phyloP scores from a whole-genome alignment of 1,140 invertebrate species.

The Telenomus remus region DNA sequence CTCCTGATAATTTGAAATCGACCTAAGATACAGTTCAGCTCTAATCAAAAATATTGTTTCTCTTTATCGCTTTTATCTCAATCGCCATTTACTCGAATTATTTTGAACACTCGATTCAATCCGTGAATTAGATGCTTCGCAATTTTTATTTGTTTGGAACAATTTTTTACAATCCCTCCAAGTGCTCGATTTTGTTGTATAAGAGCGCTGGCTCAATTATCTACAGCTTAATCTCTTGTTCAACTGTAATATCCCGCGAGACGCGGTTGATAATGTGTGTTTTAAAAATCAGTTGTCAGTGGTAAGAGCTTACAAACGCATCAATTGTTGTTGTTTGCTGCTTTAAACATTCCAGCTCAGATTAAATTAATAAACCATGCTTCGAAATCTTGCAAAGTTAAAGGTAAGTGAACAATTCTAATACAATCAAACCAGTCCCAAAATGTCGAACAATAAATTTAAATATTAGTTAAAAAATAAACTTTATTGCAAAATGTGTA shows the following conservation, averaged over 20 bases:
- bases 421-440: no score
- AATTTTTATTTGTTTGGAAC: no score
- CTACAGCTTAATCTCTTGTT: neutral
- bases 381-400: no score
- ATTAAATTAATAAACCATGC: no score
- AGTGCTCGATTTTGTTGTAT: neutral
- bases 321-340: slow-evolving; percentile 5
- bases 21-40: slow-evolving; percentile 10
- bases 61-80: neutral
- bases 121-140: no score
- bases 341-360: no score
- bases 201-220: neutral
- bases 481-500: no score
- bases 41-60: neutral
- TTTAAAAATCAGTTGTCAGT: slow-evolving; percentile 22
- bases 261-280: neutral
- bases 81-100: neutral
- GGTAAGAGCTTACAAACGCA: slow-evolving; percentile 19
- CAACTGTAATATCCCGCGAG: neutral
- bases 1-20: slow-evolving; percentile 15
- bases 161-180: no score
- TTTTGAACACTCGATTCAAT: no score
- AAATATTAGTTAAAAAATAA: no score
- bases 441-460: no score
- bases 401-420: no score